Evolutionary conservation across 2,113 vertebrate species (phyloP), one percentile per base, ranked within the genome.

Genomic region (Tetrao urogallus): DNA sequence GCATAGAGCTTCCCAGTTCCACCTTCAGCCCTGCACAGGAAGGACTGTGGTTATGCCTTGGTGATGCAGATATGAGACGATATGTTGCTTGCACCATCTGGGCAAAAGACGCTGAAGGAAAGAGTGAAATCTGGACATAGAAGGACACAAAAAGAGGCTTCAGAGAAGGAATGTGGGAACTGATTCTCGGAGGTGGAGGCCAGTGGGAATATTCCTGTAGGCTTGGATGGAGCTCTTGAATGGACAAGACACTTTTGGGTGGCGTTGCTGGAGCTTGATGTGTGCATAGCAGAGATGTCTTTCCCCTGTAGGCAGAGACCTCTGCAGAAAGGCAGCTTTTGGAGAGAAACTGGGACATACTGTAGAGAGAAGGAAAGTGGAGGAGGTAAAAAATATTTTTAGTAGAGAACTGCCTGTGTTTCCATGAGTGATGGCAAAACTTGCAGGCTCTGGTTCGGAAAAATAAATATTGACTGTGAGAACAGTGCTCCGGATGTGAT

Each of bases 311-410:
- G 61, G 57, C 38, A 80, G 71, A 80, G 42, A 25, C n/a, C 40
- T 84, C 3, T 66, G 45, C 34, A 82, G 30, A 79, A 77, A 69
- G 43, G 25, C 30, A 38, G 40, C 30, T 87, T 80, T 86, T 88
- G 67, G 78, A 89, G 71, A 18, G 72, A 61, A 76, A 76, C 48
- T 69, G 66, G 27, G 63, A 69, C 16, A 8, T 81, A n/a, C 45
- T 82, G 45, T 16, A 84, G 43, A 48, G 75, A 82, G 78, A 66
- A 80, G 54, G 36, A 85, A 90, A 72, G 48, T 24, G 80, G 34
- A 40, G 81, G 88, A 40, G 74, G 18, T 76, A 82, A 77, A 74
- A 85, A 73, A 22, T 82, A 80, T 90, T 89, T 94, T 95, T 87
- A 92, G 78, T 58, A 70, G 56, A 87, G 54, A 92, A 79, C 71